Evolutionary conservation across 2,888 invertebrate genomes (phyloP).

Genomic region (Nemapogon koenigi): DNA sequence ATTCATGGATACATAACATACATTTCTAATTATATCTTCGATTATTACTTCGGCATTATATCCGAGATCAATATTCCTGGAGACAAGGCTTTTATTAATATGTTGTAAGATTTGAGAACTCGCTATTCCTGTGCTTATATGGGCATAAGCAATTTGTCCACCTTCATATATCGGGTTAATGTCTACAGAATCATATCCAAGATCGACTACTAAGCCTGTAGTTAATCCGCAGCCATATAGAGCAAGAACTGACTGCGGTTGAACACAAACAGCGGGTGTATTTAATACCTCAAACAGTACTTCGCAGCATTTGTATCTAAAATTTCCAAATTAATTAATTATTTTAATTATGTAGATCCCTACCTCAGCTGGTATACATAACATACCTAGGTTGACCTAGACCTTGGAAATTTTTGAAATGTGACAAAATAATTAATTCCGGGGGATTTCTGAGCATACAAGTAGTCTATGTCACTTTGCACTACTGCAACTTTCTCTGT

Average conservation of each 20-base stretch:
- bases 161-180: slow-evolving; percentile 43
- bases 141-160: slow-evolving; percentile 32
- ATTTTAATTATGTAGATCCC: too few species aligned
- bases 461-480: too few species aligned
- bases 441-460: too few species aligned
- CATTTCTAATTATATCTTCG: slow-evolving; percentile 25
- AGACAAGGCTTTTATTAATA: slow-evolving; percentile 24
- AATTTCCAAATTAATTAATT: too few species aligned
- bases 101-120: slow-evolving; percentile 25
- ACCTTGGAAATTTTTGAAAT: too few species aligned
- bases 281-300: slow-evolving; percentile 46
- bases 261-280: slow-evolving; percentile 36
- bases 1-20: slow-evolving; percentile 27
- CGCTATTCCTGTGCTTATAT: slow-evolving; percentile 30
- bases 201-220: slow-evolving; percentile 41
- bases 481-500: too few species aligned
- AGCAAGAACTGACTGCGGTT: slow-evolving; percentile 33
- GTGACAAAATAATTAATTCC: too few species aligned
- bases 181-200: slow-evolving; percentile 34
- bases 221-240: slow-evolving; percentile 41
- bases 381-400: too few species aligned
- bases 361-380: too few species aligned
- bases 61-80: slow-evolving; percentile 22
- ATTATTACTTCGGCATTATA: slow-evolving; percentile 19
- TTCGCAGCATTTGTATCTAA: slow-evolving; percentile 41